Base-by-base conservation (phyloP, 1,140 invertebrate species). In the Thrips palmi region DNA sequence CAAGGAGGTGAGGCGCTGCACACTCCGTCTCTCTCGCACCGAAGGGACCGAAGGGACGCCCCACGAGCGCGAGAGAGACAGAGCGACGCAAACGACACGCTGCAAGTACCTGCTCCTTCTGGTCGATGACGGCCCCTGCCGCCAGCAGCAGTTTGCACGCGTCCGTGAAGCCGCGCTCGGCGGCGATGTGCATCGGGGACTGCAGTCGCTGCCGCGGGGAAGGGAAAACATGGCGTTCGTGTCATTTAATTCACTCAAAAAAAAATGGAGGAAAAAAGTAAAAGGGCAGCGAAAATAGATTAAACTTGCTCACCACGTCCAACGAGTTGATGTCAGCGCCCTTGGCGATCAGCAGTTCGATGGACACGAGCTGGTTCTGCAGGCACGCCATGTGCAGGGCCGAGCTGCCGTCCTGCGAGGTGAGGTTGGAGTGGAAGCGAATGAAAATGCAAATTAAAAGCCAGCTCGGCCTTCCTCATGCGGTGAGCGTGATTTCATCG, bases 321-420 rank as follows among this genome's bases (percentile, higher is more conserved):
- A 75, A 61, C 25, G 69, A 60, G 43, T 82, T 74, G 3, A 81
- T 56, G 51, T 81, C 69, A 4, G 76, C 72, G 2, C 73, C 75
- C 45, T 71, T 69, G 6, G 68, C 60, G 32, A 83, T 67, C 21
- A 85, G 59, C 41, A 77, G 60, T 54, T 77, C 68, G 3, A 78
- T 74, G 14, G 72, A 72, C 35, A 77, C 70, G 2, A 64, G 58
- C 42, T 77, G 69, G 51, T 82, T 79, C 1, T 68, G 68, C 38
- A 72, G 66, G 33, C 74, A 77, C 15, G 80, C 76, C 28, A 79
- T 57, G 53, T 84, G 79, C n/a, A 85, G 55, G 1, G 79, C 65
- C 12, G 77, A 74, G 43, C 77, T 80, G 1, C 78, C 77, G 49
- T 71, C 67, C 79, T 82, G 54, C 23, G 61, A 64, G 37, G 36